These are phyloP conservation scores for Athalia rosae DNA, from an alignment of 2,888 invertebrate species.

Conservation along the genomic window DNA sequence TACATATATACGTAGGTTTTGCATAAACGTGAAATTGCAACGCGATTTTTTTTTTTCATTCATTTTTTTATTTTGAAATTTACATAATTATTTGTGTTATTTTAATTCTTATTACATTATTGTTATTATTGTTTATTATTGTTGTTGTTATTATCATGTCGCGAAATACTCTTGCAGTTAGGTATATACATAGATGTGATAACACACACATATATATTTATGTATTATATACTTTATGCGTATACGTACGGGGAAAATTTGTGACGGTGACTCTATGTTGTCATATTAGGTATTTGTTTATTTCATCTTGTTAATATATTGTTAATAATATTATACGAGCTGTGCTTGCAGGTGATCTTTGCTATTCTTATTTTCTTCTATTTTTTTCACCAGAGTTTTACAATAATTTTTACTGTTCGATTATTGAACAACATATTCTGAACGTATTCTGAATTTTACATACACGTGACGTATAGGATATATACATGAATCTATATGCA, in stretches of 20 bases:
- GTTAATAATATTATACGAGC: no score
- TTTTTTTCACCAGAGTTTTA: no score
- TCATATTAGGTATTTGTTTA: neutral
- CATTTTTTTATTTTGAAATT: neutral
- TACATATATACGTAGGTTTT: neutral
- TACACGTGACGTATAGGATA: no score
- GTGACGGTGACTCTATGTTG: neutral
- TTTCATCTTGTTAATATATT: constrained; percentile 1
- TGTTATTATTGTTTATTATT: neutral
- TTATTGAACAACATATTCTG: no score
- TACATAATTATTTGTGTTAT: neutral
- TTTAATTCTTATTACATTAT: neutral
- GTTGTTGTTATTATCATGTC: neutral
- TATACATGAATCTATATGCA: no score
- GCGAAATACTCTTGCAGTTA: neutral
- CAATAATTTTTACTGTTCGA: no score
- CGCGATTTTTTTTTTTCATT: neutral
- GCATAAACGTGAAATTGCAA: constrained; percentile 2
- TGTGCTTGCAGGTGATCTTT: neutral
- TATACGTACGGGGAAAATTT: neutral
- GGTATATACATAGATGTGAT: neutral
- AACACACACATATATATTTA: constrained; percentile 4
- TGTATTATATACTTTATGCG: neutral
- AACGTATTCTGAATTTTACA: no score
- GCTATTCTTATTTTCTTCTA: no score